Conservation (phyloP, 2,888 invertebrate species). For the Mesodorylaimus sp. region DNA sequence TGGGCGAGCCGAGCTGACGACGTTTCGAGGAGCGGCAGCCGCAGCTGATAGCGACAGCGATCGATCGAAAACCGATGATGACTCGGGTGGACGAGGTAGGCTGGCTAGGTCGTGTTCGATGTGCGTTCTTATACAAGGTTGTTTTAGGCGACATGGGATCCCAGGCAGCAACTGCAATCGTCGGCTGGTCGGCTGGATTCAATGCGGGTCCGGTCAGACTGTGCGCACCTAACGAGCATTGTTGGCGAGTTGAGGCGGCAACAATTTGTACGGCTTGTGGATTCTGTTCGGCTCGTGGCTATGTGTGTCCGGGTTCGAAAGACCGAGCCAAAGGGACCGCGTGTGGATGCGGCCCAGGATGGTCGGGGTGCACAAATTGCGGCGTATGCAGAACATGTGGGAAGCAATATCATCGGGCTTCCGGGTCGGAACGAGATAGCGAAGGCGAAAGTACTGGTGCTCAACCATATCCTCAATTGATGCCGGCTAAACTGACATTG, state of each 20-base stretch:
- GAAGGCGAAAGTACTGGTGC: neutral
- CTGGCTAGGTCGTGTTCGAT: neutral
- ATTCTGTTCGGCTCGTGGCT: constrained; percentile 80
- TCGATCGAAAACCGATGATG: constrained; percentile 30
- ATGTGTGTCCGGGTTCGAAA: constrained; percentile 42
- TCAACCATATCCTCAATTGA: neutral
- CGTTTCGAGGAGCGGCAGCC: constrained; percentile 18
- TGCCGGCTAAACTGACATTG: no score
- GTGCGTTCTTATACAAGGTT: no score
- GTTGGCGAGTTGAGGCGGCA: constrained; percentile 54
- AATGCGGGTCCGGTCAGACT: constrained; percentile 19
- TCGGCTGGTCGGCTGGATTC: no score
- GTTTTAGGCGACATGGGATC: no score
- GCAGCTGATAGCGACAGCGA: constrained; percentile 2
- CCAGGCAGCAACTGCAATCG: no score
- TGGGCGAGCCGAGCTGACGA: constrained; percentile 47
- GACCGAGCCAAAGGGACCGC: neutral
- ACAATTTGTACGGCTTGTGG: constrained; percentile 75
- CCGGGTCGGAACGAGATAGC: constrained; percentile 2
- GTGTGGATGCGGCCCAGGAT: constrained; percentile 73
- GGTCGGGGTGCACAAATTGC: constrained; percentile 76
- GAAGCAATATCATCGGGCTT: constrained; percentile 33
- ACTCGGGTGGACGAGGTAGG: constrained; percentile 25
- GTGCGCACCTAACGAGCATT: constrained; percentile 37
- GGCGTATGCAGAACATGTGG: constrained; percentile 79